A percentile compares a stretch with the other conserved stretches of the same genome.
Evolutionary conservation across 2,113 vertebrate genomes (phyloP).

Genomic region (Zeus faber): DNA sequence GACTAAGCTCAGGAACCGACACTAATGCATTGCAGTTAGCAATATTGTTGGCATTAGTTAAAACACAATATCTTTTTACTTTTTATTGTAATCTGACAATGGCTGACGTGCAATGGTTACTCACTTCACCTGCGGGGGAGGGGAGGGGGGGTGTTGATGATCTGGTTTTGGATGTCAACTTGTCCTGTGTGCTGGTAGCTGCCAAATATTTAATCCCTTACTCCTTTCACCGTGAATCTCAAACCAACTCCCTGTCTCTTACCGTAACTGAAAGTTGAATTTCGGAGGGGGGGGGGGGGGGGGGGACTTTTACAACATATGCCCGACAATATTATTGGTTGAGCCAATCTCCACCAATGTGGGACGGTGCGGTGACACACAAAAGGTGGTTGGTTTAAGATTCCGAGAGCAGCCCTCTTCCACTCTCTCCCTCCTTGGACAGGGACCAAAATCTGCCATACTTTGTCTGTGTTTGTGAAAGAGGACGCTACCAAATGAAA

Average conservation of each 20-base stretch:
- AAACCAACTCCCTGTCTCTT: slow-evolving; percentile 46
- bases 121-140: background rate
- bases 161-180: slow-evolving; percentile 29
- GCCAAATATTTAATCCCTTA: slow-evolving; percentile 35
- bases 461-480: slow-evolving; percentile 64
- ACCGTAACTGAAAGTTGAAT: slow-evolving; percentile 41
- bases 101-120: slow-evolving; percentile 34
- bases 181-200: slow-evolving; percentile 43
- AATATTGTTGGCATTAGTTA: slow-evolving; percentile 48
- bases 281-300: background rate
- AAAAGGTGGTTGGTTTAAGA: slow-evolving; percentile 55
- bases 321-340: background rate
- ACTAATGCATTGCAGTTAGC: slow-evolving; percentile 51
- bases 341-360: slow-evolving; percentile 32
- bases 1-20: slow-evolving; percentile 62
- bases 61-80: slow-evolving; percentile 5
- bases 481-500: slow-evolving; percentile 88
- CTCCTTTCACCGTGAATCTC: slow-evolving; percentile 37
- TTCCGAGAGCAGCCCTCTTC: slow-evolving; percentile 42
- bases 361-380: too few species aligned
- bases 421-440: slow-evolving; percentile 43
- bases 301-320: background rate
- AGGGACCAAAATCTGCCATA: slow-evolving; percentile 77
- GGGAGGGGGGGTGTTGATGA: slow-evolving; percentile 14
- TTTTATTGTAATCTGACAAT: slow-evolving; percentile 24